Conservation (phyloP, 1,140 invertebrate genomes). For the Neoseiulus cucumeris region DNA sequence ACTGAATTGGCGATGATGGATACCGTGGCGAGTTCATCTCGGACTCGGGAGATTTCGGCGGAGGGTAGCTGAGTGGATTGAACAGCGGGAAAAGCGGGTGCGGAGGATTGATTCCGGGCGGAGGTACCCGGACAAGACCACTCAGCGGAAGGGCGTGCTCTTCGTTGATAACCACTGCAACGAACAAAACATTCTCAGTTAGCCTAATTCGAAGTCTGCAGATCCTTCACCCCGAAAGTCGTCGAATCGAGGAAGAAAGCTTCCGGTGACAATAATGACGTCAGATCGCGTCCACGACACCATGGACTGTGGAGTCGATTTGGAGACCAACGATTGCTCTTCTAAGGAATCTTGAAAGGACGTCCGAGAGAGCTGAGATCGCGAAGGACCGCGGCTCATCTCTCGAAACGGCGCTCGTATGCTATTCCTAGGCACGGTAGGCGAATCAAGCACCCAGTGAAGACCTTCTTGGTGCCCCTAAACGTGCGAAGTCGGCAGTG, state of each 20-base stretch:
- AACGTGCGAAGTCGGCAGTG: constrained; percentile 7
- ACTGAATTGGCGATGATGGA: background rate
- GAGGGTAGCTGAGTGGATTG: background rate
- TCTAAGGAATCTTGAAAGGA: background rate
- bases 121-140: background rate
- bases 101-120: background rate
- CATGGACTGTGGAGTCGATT: background rate
- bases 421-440: background rate
- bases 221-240: too few relatives aligned
- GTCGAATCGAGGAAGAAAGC: background rate
- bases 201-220: background rate
- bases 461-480: background rate
- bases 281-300: background rate
- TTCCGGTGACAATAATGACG: too few relatives aligned
- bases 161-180: constrained; percentile 11
- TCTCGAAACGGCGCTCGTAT: background rate
- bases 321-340: background rate
- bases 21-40: background rate
- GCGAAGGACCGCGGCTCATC: background rate
- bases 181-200: background rate
- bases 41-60: background rate
- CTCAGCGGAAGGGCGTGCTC: background rate
- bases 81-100: constrained; percentile 5
- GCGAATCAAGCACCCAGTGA: background rate
- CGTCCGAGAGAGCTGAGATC: background rate